Percentiles rank a stretch among this genome's conserved stretches.
Conservation (phyloP, 2,113 vertebrate genomes). For the Apaloderma vittatum region DNA sequence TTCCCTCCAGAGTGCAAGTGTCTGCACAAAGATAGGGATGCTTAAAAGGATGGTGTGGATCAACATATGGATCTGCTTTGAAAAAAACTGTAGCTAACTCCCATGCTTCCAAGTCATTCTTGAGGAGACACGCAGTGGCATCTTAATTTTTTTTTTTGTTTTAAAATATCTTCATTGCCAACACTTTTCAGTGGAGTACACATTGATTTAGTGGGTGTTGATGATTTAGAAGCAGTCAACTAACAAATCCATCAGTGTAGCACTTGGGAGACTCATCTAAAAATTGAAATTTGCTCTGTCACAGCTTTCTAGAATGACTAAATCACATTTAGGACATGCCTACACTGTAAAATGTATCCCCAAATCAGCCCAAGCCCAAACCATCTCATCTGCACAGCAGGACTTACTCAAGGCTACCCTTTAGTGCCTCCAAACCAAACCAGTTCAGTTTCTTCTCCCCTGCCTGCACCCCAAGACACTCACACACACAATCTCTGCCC, state of each 20-base stretch:
- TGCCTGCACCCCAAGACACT: background rate
- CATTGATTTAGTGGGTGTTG: background rate
- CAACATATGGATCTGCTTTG: background rate
- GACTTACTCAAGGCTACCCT: background rate
- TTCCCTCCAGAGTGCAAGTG: background rate
- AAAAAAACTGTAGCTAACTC: background rate
- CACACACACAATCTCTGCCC: background rate
- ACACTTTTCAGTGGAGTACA: background rate
- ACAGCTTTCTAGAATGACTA: background rate
- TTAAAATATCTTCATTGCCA: background rate
- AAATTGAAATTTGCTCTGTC: background rate
- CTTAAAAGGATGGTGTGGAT: background rate
- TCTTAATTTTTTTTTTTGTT: background rate
- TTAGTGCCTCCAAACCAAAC: background rate
- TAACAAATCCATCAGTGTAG: background rate
- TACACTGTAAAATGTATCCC: background rate
- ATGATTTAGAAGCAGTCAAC: background rate
- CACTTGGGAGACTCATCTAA: background rate
- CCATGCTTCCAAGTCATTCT: background rate
- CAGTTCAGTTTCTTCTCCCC: background rate
- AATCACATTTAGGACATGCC: background rate
- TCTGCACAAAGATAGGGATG: background rate
- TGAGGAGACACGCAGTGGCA: background rate
- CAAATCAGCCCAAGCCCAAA: background rate
- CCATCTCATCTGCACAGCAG: background rate